A percentile compares a stretch with the other conserved stretches of the same genome.
Evolutionary conservation across 2,888 invertebrate genomes (phyloP).

Genomic region (Volucella bombylans): DNA sequence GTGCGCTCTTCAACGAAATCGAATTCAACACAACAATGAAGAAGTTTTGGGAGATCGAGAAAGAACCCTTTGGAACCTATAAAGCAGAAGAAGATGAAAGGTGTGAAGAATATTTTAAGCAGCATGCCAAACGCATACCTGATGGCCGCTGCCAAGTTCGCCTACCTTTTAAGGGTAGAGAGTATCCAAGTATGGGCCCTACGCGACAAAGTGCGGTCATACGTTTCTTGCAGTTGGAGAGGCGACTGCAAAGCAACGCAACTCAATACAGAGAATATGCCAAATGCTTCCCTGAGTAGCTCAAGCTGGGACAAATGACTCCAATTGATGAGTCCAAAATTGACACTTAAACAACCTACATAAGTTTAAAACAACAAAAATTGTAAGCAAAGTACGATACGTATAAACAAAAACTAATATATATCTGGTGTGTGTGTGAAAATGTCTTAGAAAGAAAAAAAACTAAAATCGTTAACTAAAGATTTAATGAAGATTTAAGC

Average conservation of each 20-base stretch:
- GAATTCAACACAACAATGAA: too few species aligned
- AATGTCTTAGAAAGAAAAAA: too few species aligned
- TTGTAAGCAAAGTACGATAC: too few species aligned
- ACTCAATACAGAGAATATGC: neutral
- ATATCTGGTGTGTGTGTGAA: too few species aligned
- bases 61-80: too few species aligned
- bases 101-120: conserved; percentile 5
- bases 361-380: too few species aligned
- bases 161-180: neutral
- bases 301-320: neutral
- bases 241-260: too few species aligned
- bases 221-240: too few species aligned
- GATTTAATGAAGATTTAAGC: neutral
- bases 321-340: neutral
- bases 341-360: too few species aligned
- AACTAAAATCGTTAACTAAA: neutral
- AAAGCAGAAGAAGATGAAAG: conserved; percentile 3
- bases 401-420: too few species aligned
- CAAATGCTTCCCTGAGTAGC: neutral
- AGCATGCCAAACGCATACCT: neutral
- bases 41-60: too few species aligned
- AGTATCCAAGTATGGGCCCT: neutral
- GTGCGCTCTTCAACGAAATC: too few species aligned
- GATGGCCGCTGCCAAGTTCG: neutral
- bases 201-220: neutral